Evolutionary conservation across 2,113 vertebrate genomes (phyloP), one percentile per base, ranked within the genome.

Genomic region (Candoia aspera): DNA sequence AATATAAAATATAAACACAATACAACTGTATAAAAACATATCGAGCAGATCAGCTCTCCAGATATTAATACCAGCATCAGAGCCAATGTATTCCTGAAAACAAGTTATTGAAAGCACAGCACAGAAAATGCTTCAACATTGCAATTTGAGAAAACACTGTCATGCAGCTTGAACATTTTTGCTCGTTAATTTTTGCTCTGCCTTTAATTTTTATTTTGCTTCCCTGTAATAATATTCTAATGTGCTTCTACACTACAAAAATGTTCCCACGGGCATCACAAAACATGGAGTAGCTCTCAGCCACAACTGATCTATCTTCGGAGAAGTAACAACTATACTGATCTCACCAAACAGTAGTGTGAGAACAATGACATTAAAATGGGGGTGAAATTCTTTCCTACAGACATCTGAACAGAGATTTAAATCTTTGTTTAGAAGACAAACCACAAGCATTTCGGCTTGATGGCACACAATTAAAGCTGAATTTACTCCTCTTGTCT

Each of bases 161-260:
- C 33, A 49, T 88, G 24, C 64, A 83, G 37, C 37, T 92, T 88
- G 54, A 87, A 55, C 55, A 5, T n/a, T 68, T 68, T 91, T 91
- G 62, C 73, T 33, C 86, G 33, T 91, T 87, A 73, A 54, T 53
- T n/a, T 9, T 58, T 58, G 8, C 8, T 29, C 54, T 83, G 87
- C 9, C 54, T 26, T 83, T 33, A 37, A n/a, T 88, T 54, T 91
- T 37, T 54, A 62, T 62, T 88, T 37, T 37, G 53, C 29, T 68
- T 49, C 15, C 46, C 24, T 86, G 37, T 73, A 73, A 91, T 60
- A 10, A 33, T 91, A 87, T 87, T 62, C 60, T 46, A 91, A 91
- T 58, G 26, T 58, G 54, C 24, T 26, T 59, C 33, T 23, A 15
- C 12, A 6, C 86, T 58, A 46, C 33, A 46, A 68, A 87, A 91